Evolutionary conservation across 2,888 invertebrate species (phyloP).

Genomic region (Iselma pallidipennis): DNA sequence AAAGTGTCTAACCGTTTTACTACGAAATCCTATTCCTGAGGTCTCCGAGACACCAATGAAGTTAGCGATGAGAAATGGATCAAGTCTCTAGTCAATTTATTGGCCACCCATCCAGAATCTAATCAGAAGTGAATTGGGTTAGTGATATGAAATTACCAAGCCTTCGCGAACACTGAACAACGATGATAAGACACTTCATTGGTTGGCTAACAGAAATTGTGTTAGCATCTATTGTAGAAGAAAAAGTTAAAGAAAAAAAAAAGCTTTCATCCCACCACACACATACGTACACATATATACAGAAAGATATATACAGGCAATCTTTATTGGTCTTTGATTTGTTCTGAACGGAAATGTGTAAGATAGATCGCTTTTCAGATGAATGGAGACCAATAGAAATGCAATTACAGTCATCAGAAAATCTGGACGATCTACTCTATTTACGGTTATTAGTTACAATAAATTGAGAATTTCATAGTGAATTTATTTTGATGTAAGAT

Average conservation of each 20-base stretch:
- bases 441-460: not conserved
- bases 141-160: constrained; percentile 54
- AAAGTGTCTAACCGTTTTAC: constrained; percentile 46
- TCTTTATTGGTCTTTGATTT: constrained; percentile 39
- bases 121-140: constrained; percentile 56
- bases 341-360: constrained; percentile 21
- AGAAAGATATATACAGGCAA: constrained; percentile 35
- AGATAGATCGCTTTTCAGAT: constrained; percentile 17
- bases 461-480: not conserved
- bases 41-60: constrained; percentile 52
- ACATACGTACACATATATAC: not conserved
- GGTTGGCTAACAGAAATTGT: constrained; percentile 49
- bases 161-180: constrained; percentile 51
- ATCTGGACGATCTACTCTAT: not conserved
- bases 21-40: constrained; percentile 50
- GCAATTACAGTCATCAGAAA: constrained; percentile 34
- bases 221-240: constrained; percentile 42
- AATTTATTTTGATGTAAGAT: not conserved
- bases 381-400: constrained; percentile 23
- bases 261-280: not conserved
- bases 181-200: constrained; percentile 55
- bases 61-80: constrained; percentile 55
- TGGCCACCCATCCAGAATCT: constrained; percentile 57
- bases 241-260: not conserved
- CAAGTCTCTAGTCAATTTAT: constrained; percentile 56